Conservation (phyloP, 1,140 invertebrate genomes). For the Drosophila seguyi region DNA sequence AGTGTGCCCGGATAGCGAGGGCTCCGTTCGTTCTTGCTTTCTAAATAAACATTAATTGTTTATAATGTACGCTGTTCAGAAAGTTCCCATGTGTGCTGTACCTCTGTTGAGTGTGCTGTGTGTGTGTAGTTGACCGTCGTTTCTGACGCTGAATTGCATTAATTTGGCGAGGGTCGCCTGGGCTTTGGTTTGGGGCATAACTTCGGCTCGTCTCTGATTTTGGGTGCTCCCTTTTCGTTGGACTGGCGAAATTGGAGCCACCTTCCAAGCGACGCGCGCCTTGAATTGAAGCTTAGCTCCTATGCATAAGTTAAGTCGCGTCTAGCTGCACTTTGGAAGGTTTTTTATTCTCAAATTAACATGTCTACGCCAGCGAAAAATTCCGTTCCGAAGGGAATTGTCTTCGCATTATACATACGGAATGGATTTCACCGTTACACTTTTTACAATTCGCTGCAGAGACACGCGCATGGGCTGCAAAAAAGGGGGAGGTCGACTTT, state of each 20-base stretch:
- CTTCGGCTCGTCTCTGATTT: constrained; percentile 31
- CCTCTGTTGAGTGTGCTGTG: constrained; percentile 1
- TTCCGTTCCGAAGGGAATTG: constrained; percentile 55
- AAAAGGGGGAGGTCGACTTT: constrained; percentile 22
- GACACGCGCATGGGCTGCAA: constrained; percentile 29
- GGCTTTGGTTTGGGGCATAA: constrained; percentile 34
- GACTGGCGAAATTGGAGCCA: constrained; percentile 62
- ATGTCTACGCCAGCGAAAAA: constrained; percentile 57
- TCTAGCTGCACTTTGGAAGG: constrained; percentile 46
- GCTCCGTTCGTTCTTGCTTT: constrained; percentile 58
- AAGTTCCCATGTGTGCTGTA: constrained; percentile 8
- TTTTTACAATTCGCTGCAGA: constrained; percentile 29
- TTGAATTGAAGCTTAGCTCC: constrained; percentile 25
- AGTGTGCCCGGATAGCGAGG: constrained; percentile 52
- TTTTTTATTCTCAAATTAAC: constrained; percentile 55
- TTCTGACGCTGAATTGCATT: constrained; percentile 71
- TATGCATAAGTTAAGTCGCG: constrained; percentile 24
- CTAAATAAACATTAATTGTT: constrained; percentile 81
- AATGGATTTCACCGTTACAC: constrained; percentile 50
- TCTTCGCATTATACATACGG: constrained; percentile 34
- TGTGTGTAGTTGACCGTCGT: constrained; percentile 53
- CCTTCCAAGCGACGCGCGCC: constrained; percentile 52
- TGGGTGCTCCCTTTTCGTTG: constrained; percentile 61
- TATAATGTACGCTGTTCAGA: constrained; percentile 56
- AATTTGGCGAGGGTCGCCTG: constrained; percentile 67